Evolutionary conservation across 2,797 vertebrate species (phyloP), one percentile per base, ranked within the genome.

Genomic region (Neoniphon sammara): DNA sequence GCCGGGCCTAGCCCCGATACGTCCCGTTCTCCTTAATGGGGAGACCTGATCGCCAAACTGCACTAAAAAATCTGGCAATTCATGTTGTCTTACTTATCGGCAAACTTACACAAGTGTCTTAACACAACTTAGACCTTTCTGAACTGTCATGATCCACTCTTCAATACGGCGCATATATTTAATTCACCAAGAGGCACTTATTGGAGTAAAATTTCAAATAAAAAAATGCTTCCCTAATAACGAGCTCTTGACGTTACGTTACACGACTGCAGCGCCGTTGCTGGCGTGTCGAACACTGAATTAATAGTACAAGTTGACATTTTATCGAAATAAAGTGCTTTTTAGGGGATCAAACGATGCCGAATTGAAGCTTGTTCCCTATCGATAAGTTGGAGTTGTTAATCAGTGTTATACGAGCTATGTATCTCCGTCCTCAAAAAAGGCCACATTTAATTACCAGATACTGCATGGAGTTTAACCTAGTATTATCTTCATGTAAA

Each of bases 1-100:
- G 80, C 82, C 87, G 84, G 92, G 91, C 91, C 91, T 90, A 80
- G 77, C 83, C 86, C 82, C 62, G 72, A 52, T 64, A 69, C 60
- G 55, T 2, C 5, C 61, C 56, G 77, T 54, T 66, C 75, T 23
- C 36, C 9, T 36, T 14, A 56, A 65, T 27, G 56, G 49, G 53
- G 50, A 55, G 44, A 84, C 69, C 75, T 70, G 80, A 71, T 7
- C 6, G 58, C 88, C 73, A 70, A 85, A 91, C 79, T 86, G 77
- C 56, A 68, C 59, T 60, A 55, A 67, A 75, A 65, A 70, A 34
- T 7, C 0, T 21, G 0, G 6, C 27, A 63, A 21, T 87, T 73
- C 42, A 62, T 0, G 1, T 72, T 4, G 49, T 23, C 1, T 27
- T 0, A 1, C 0, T 18, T 18, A 0, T 20, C 18, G 7, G 17